Base-by-base conservation (phyloP, 2,113 vertebrate species). In the Cyanocitta stelleri region DNA sequence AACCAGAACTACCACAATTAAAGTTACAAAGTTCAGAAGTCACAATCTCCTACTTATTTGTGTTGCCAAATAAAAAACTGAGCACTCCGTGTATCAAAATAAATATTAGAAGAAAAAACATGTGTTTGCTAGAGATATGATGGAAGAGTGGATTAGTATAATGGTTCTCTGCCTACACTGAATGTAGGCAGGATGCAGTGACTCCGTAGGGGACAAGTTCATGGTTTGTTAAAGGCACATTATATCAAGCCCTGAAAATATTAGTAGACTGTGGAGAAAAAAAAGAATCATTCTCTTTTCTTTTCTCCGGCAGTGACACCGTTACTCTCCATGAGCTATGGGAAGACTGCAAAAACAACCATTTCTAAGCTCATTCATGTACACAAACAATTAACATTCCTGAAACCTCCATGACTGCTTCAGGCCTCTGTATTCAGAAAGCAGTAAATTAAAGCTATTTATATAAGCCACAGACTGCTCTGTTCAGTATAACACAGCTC, bases 121-220 rank as follows among this genome's bases (percentile, higher is more conserved):
- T 98, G 94, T 97, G 97, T 96, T 97, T 95, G 89, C 90, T 95
- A 93, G 95, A 98, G 98, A 98, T 97, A 98, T 69, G 96, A 97
- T 95, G 80, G 87, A 81, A 94, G 43, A 68, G 46, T 96, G 96
- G 97, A 97, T 98, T 98, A 97, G 83, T 75, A 94, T 96, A 97
- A 98, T 94, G 89, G 97, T 61, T 94, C 86, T 94, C 92, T 96
- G 97, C 92, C 96, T 97, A 91, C 91, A 96, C 71, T 90, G 91
- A 96, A 97, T 95, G 87, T 90, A 95, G 88, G 88, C 90, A 97
- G 89, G 77, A 85, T 84, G 85, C 51, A 59, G 79, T 94, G 82
- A 82, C 96, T 97, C 79, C 39, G 64, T 92, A 95, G 95, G 90
- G 92, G 55, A 97, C 91, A 96, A 96, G 97, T 97, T 97, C 96